Evolutionary conservation across 1,140 invertebrate genomes (phyloP), one percentile per base, ranked within the genome.

Genomic region (Eufriesea mexicana): DNA sequence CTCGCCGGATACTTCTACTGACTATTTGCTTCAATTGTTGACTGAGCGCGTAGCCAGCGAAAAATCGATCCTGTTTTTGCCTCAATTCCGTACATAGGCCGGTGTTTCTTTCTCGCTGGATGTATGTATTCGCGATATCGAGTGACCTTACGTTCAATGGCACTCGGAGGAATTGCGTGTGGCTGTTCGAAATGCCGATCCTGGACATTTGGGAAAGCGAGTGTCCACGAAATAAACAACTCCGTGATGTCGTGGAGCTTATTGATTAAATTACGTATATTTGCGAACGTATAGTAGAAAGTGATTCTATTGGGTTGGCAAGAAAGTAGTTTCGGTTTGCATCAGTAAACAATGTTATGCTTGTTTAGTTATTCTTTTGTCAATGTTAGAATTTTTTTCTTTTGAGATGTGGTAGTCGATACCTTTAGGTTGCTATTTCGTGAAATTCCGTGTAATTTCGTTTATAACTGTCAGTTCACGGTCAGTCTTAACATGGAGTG

Each of bases 181-280:
- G 49, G 49, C 47, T 20, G 45, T 64, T 73, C 62, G 47, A 61
- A 73, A 79, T 35, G 55, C 68, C 16, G 7, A 28, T 28, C n/a
- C n/a, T n/a, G n/a, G n/a, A 57, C 28, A 64, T 54, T 35, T 54
- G 28, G 57, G 28, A 47, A 35, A 68, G 47, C 78, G 67, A 57
- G 18, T 42, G 49, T 67, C 25, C 23, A 6, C n/a, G 68, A 79
- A 79, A 79, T 79, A 79, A 73, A 79, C 57, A 79, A 79, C 68
- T 28, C 10, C 28, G 28, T 57, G 78, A 73, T 79, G 28, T 57
- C 12, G 57, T 23, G 47, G 23, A 54, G 57, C 78, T 73, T 79
- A 79, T 73, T 79, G 78, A 79, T 79, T 79, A 79, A 72, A 79
- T 73, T 79, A 79, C 68, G 49, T 79, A 79, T 64, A 79, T 35